These are phyloP conservation scores for Antitype chi DNA, from an alignment of 2,888 invertebrate genomes.

Conservation along the genomic window DNA sequence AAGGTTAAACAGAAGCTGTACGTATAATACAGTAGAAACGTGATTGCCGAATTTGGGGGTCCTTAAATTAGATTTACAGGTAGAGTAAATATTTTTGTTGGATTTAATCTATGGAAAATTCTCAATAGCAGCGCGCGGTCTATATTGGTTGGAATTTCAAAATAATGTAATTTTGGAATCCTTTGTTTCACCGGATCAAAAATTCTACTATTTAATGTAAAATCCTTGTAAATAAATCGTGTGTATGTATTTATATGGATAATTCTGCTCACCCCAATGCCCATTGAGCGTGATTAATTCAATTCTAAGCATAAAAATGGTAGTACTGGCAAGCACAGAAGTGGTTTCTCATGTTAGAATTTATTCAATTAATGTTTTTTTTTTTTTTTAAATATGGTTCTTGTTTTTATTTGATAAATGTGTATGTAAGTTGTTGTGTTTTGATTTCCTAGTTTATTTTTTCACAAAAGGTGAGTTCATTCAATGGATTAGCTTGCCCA, in stretches of 20 bases:
- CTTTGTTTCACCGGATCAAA: background rate
- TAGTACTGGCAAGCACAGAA: constrained; percentile 26
- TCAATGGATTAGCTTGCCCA: no score
- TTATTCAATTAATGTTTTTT: constrained; percentile 2
- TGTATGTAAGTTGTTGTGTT: background rate
- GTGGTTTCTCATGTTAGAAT: constrained; percentile 51
- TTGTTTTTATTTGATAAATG: background rate
- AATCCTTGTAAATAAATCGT: constrained; percentile 45
- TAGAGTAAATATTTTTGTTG: no score
- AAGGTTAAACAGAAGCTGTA: no score
- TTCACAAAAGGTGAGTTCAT: no score
- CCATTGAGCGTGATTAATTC: constrained; percentile 51
- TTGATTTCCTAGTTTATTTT: background rate
- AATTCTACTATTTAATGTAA: background rate
- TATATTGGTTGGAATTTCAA: no score
- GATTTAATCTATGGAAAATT: no score
- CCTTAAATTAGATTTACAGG: no score
- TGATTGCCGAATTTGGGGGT: no score
- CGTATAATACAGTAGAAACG: no score
- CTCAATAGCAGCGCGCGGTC: no score
- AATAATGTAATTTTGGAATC: background rate
- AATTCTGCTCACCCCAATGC: constrained; percentile 34
- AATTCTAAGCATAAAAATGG: constrained; percentile 31
- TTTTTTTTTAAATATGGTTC: background rate
- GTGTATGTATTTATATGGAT: constrained; percentile 38